Base-by-base conservation (phyloP, 2,888 invertebrate genomes). In the Dicycla oo region DNA sequence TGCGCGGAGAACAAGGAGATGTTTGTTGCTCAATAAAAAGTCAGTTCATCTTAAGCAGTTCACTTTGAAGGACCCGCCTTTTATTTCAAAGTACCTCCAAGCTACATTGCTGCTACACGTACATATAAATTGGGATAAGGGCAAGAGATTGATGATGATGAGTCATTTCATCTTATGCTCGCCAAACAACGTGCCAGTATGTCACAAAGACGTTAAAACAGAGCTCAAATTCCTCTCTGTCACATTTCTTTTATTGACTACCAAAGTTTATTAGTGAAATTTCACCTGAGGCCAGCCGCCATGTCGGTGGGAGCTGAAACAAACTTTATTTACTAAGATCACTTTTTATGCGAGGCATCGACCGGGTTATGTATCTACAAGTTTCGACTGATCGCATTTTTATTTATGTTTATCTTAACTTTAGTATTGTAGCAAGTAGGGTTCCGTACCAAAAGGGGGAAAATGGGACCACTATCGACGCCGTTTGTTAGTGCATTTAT, bases 171-270 rank as follows among this genome's bases (percentile, higher is more conserved):
- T 18, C 10, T 18, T 34, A 51, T 34, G 57, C 8, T 72, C 7
- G 6, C 23, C 40, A 45, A 56, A 61, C 26, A 38, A 6, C 0
- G 30, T 18, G 1, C 1, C 90, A 38, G 88, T 93, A 78, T 90
- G 88, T 91, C 72, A 23, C 63, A 26, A 73, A 74, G 81, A 87
- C 76, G 87, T 89, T 90, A 90, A 89, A 90, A 92, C 90, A 88
- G 88, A 91, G 90, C 89, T 93, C 91, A 91, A 92, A 91, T 92
- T 91, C 87, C 86, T 87, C 85, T 91, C 92, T 89, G 91, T 91
- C 91, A 90, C 93, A 81, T 92, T 94, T 94, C 92, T 94, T 94
- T 94, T 94, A 94, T 93, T 93, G 92, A 94, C 90, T 92, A 89
- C 86, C 84, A 85, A 93, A 93, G 91, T 94, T 94, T 94, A 94